Evolutionary conservation across 1,140 invertebrate genomes (phyloP), one percentile per base, ranked within the genome.

Genomic region (Triops cancriformis): DNA sequence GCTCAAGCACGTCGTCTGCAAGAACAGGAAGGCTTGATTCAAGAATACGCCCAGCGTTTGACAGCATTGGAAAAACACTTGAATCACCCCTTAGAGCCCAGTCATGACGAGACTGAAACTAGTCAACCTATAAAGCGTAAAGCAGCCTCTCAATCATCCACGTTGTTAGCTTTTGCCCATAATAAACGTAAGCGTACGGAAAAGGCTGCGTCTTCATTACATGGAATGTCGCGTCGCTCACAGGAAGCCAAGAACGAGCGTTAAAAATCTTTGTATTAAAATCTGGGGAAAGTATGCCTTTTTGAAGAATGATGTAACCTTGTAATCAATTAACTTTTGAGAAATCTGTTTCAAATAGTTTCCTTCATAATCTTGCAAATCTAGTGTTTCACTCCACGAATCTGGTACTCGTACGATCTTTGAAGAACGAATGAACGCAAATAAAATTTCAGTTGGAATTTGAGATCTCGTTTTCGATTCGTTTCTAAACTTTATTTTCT

Each of bases 71-170:
- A 64, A 64, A 64, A 64, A 23, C 51, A 64, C 14, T 64, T 64
- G 51, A 64, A 64, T 64, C 51, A 64, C 10, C 51, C 51, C 2
- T 18, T 23, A 23, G 51, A 64, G 18, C 23, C 51, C 18, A 9
- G 14, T 14, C 3, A 64, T 12, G 14, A 18, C 51, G 18, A 64
- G 23, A 18, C 51, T 64, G 51, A 14, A 64, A 10, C 51, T 64
- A 64, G 51, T 64, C 51, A n/a, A 64, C 18, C 51, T 23, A 64
- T 23, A 9, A 64, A 64, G 23, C 51, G 51, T 64, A 64, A 64
- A 64, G 51, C 45, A 64, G 45, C 51, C 51, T n/a, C n/a, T 14
- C 51, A 64, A 64, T 64, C 51, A 18, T 64, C 51, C 51, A 64
- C 51, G 10, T 64, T 18, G 18, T 12, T 2, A 11, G 43, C 51